A percentile compares a stretch with the other conserved stretches of the same genome.
phyloP scores from a whole-genome alignment of 2,113 vertebrate genomes.

The Mustela nigripes region DNA sequence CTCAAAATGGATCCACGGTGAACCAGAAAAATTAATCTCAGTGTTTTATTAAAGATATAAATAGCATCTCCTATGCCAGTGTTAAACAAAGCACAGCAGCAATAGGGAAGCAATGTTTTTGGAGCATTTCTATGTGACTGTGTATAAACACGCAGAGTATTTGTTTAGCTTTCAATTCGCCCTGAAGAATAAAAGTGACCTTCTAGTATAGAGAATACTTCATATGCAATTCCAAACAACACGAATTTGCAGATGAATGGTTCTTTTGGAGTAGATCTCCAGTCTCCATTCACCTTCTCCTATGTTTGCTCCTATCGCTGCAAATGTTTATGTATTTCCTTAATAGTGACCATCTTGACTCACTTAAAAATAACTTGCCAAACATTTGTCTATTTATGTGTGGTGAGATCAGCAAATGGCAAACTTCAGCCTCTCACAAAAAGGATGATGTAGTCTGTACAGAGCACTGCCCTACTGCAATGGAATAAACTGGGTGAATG shows the following conservation, averaged over 20 bases:
- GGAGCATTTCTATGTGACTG: conserved; percentile 57
- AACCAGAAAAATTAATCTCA: conserved; percentile 81
- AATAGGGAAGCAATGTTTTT: conserved; percentile 40
- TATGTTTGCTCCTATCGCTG: neutral
- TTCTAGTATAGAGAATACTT: conserved; percentile 54
- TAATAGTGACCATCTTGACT: neutral
- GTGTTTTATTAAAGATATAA: conserved; percentile 80
- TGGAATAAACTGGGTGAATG: neutral
- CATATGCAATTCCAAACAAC: conserved; percentile 59
- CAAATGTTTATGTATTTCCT: neutral
- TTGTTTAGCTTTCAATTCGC: conserved; percentile 65
- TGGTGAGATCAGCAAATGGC: neutral
- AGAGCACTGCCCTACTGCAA: neutral
- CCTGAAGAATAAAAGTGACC: conserved; percentile 31
- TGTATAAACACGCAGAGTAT: conserved; percentile 62
- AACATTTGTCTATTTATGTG: neutral
- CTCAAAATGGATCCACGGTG: conserved; percentile 58
- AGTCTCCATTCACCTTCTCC: neutral
- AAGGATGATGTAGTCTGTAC: neutral
- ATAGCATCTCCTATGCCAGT: conserved; percentile 59
- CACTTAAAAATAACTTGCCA: conserved; percentile 49
- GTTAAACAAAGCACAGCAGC: conserved; percentile 56
- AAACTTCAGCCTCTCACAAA: neutral
- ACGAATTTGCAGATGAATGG: neutral
- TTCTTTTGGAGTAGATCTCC: neutral